Evolutionary conservation across 2,888 invertebrate species (phyloP), one percentile per base, ranked within the genome.

Genomic region (Caenorhabditis afra): DNA sequence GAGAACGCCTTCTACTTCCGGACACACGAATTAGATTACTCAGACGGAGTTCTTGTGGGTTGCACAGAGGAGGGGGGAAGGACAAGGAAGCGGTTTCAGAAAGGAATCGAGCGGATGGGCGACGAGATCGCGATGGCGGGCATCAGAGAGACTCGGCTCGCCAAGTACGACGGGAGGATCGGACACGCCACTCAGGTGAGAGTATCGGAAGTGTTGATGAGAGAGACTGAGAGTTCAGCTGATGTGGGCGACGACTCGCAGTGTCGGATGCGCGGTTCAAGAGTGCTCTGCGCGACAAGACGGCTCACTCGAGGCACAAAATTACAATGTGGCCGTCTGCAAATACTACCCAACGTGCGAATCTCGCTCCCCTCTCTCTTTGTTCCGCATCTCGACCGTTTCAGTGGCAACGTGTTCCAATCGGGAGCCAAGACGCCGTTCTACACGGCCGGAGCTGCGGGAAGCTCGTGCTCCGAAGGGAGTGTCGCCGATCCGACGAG

Each of bases 311-410:
- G 73, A 47, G 45, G 67, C 52, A 44, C 55, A 62, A 50, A 66
- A 66, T 29, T 73, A 58, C 73, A 79, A 73, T 62, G 65, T 79
- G 67, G 73, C 73, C 52, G 73, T 79, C 52, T 79, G 79, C 65
- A 79, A 79, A 79, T 79, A 79, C 67, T 73, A 66, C 67, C 79
- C 79, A 37, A 73, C 67, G 79, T 79, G 64, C 61, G 66, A 74
- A 74, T n/a, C 4, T 57, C 1, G 5, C 20, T 37, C 14, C 18
- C 18, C 4, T 57, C 1, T 12, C 20, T 37, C 14, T 29, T 23
- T 53, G n/a, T 45, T 52, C n/a, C n/a, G n/a, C n/a, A n/a, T n/a
- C n/a, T n/a, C n/a, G 37, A 11, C 4, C 11, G 16, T 62, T 77
- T 29, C 47, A 78, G 78, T 0, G 78, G 78, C 3, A 78, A 78